Base-by-base conservation (phyloP, 2,797 vertebrate species). In the Dicrostonyx torquatus region DNA sequence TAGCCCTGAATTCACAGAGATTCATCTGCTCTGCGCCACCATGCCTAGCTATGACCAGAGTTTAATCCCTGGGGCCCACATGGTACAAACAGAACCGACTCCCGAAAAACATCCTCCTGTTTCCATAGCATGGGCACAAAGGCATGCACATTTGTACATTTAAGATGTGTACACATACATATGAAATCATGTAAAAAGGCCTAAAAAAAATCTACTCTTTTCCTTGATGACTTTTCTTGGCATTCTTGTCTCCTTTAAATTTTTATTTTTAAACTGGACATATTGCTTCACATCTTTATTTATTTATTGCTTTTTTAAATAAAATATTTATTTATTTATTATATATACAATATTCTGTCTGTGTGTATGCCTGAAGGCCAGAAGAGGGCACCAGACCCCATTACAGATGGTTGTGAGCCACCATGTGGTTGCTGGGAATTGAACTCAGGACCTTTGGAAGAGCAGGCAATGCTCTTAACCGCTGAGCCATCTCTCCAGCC, bases 181-280 rank as follows among this genome's bases (percentile, higher is more conserved):
- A 58, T 22, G 14, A 40, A 60, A 80, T 37, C 13, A 80, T 80
- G 53, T 80, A 37, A 37, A 58, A 24, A 58, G 1, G 53, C 62
- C 40, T 80, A 40, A 20, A 13, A 20, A 13, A 58, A 80, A 58
- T 40, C 58, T 82, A 31, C 14, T 82, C 37, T 82, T 60, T 60
- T 43, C n/a, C 55, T 62, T 17, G 13, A 18, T 60, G 58, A 29
- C 26, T 40, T 64, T 43, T 64, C 58, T 64, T 31, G 40, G 58
- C 80, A 34, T 62, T 64, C 40, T 29, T 48, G 40, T 66, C 60
- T 48, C 80, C 18, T 92, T 78, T 34, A 50, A 89, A 94, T 72
- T 50, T 95, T 77, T 94, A 94, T 72, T 92, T 82, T 89, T 58
- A 78, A 73, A 90, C 58, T 89, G 40, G 40, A 91, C 88, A 80